Conservation (phyloP, 2,797 vertebrate species). For the Xiphorhynchus erythropygius region DNA sequence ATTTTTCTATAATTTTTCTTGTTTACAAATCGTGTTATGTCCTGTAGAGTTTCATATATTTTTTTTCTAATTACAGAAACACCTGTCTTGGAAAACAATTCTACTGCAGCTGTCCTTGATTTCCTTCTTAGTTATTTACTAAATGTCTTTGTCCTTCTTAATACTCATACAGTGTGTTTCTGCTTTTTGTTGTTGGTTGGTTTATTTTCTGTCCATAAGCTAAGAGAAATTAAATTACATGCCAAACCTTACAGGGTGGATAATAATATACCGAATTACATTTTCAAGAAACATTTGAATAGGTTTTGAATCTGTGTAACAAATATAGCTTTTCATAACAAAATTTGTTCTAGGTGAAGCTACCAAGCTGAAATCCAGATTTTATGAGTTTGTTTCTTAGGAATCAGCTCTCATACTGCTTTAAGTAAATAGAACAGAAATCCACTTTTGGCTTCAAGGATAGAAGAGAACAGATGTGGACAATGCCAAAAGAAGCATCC, state of each 20-base stretch:
- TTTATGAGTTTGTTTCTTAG: not conserved
- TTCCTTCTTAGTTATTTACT: not conserved
- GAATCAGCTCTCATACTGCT: not conserved
- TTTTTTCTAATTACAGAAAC: not conserved
- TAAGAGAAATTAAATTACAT: not conserved
- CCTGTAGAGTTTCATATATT: not conserved
- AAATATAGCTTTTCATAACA: not conserved
- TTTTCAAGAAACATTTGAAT: not conserved
- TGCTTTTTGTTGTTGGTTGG: not conserved
- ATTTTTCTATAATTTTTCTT: not conserved
- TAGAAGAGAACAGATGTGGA: not conserved
- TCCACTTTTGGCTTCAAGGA: not conserved
- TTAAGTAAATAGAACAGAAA: not conserved
- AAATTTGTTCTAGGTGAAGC: not conserved
- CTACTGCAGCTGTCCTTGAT: not conserved
- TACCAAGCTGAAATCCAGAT: not conserved
- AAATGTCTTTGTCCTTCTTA: not conserved
- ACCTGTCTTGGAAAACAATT: not conserved
- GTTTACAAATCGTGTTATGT: not conserved
- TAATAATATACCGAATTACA: not conserved
- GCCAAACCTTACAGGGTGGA: not conserved
- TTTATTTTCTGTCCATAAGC: not conserved
- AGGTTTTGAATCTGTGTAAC: not conserved
- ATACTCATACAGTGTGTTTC: not conserved
- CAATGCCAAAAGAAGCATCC: not conserved